Conservation (phyloP, 2,113 vertebrate species). For the Dasyurus viverrinus region DNA sequence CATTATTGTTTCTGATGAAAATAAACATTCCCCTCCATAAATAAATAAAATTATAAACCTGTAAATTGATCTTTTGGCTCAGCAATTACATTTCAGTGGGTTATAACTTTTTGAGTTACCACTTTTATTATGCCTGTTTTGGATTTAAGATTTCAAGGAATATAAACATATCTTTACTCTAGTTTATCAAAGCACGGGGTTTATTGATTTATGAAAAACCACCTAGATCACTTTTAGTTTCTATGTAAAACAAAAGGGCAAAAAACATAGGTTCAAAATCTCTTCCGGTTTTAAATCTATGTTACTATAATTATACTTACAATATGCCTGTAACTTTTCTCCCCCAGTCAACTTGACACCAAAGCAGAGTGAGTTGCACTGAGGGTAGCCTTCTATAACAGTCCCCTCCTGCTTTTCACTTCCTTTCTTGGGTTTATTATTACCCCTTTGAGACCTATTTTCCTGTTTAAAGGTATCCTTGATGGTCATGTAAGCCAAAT, state of each 20-base stretch:
- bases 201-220: not conserved
- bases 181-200: not conserved
- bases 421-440: not conserved
- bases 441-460: not conserved
- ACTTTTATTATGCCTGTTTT: not conserved
- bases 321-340: not conserved
- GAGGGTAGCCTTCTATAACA: not conserved
- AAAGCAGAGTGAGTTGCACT: not conserved
- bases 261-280: not conserved
- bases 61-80: not conserved
- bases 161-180: not conserved
- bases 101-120: not conserved
- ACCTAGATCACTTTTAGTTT: not conserved
- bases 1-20: conserved; percentile 22
- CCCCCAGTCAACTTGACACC: not conserved
- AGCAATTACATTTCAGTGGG: not conserved
- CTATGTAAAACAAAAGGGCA: not conserved
- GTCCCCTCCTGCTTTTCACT: not conserved
- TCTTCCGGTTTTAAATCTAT: not conserved
- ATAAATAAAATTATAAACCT: too few relatives aligned
- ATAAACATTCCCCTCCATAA: not conserved
- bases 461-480: not conserved
- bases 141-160: not conserved
- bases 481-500: not conserved
- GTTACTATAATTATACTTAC: not conserved